A percentile compares a stretch with the other conserved stretches of the same genome.
Evolutionary conservation across 1,140 invertebrate species (phyloP).

Genomic region (Drosophila santomea): DNA sequence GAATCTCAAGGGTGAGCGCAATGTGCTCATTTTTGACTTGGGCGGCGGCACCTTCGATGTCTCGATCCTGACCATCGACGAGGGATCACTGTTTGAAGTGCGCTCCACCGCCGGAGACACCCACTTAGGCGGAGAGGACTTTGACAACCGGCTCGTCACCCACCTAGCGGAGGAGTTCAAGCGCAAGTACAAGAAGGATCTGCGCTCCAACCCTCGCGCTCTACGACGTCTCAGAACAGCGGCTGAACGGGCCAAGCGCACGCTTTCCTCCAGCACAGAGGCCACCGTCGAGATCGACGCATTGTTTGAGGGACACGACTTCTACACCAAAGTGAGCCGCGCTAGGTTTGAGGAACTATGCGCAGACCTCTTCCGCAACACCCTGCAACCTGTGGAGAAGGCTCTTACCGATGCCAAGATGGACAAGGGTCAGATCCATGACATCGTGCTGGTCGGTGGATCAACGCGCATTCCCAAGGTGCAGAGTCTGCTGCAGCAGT

Average conservation of each 20-base stretch:
- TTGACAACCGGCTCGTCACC: constrained; percentile 92
- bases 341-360: constrained; percentile 94
- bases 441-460: constrained; percentile 88
- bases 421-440: constrained; percentile 88
- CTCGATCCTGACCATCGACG: constrained; percentile 92
- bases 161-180: constrained; percentile 92
- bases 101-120: constrained; percentile 91
- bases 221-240: constrained; percentile 90
- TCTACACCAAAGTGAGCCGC: constrained; percentile 92
- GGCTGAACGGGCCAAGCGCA: constrained; percentile 89
- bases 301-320: constrained; percentile 90
- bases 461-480: constrained; percentile 88
- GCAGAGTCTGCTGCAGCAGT: constrained; percentile 87
- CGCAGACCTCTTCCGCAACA: constrained; percentile 90
- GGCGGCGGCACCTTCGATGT: constrained; percentile 90
- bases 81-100: constrained; percentile 86
- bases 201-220: constrained; percentile 90
- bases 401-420: constrained; percentile 90
- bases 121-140: constrained; percentile 90
- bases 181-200: constrained; percentile 92
- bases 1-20: constrained; percentile 10
- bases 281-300: constrained; percentile 90
- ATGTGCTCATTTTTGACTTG: constrained; percentile 9
- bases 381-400: constrained; percentile 89
- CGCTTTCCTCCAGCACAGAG: constrained; percentile 88